Evolutionary conservation across 2,888 invertebrate genomes (phyloP).

Genomic region (Andrena marginata): DNA sequence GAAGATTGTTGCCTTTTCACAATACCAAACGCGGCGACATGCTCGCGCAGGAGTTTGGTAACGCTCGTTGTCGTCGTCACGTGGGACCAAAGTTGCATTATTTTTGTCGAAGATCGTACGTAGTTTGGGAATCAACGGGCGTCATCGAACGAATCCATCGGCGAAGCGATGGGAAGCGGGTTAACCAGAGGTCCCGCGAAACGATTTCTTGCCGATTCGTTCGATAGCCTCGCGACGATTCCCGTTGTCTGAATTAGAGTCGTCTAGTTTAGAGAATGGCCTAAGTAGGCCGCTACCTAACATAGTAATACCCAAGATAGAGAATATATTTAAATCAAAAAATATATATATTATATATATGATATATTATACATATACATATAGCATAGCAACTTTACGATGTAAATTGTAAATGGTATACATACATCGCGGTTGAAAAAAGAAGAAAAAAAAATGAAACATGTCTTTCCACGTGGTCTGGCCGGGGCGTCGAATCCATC

Average conservation of each 20-base stretch:
- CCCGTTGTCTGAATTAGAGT: constrained; percentile 55
- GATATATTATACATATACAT: constrained; percentile 66
- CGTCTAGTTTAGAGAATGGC: constrained; percentile 71
- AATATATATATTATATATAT: constrained; percentile 71
- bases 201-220: constrained; percentile 7
- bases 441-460: constrained; percentile 40
- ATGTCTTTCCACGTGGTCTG: constrained; percentile 63
- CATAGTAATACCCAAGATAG: constrained; percentile 72
- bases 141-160: constrained; percentile 24
- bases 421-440: constrained; percentile 63
- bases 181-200: neutral
- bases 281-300: constrained; percentile 66
- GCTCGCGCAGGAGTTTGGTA: neutral
- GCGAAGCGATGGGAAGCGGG: neutral
- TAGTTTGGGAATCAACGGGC: constrained; percentile 33
- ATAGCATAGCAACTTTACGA: constrained; percentile 63
- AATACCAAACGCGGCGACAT: neutral
- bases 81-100: constrained; percentile 27
- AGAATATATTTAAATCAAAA: constrained; percentile 78
- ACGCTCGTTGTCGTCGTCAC: constrained; percentile 21
- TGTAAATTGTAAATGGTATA: constrained; percentile 69
- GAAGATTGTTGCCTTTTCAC: constrained; percentile 21
- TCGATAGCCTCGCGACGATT: constrained; percentile 17
- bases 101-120: constrained; percentile 48
- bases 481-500: constrained; percentile 58